Conservation (phyloP, 2,888 invertebrate species). For the Oligia strigilis region DNA sequence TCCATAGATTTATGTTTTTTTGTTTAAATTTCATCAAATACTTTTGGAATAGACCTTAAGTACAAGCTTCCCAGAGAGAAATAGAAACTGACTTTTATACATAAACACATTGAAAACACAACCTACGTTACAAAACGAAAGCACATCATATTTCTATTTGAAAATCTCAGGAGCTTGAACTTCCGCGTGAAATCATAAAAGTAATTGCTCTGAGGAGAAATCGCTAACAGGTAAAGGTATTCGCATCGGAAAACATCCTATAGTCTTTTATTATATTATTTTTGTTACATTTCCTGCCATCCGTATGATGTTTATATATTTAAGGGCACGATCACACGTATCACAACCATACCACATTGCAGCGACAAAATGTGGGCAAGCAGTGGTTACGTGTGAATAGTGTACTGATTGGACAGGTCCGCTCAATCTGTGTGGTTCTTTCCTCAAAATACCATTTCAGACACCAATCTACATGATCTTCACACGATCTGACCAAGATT, state of each 20-base stretch:
- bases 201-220: constrained; percentile 41
- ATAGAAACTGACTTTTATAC: background rate
- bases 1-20: too few species aligned
- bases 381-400: background rate
- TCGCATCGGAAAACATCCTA: constrained; percentile 48
- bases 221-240: constrained; percentile 40
- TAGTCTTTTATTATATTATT: constrained; percentile 54
- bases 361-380: background rate
- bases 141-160: constrained; percentile 7
- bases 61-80: background rate
- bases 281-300: constrained; percentile 67
- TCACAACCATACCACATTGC: background rate
- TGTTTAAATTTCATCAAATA: too few species aligned
- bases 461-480: too few species aligned
- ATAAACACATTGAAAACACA: background rate
- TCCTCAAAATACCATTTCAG: too few species aligned
- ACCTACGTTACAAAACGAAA: constrained; percentile 7
- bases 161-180: constrained; percentile 22
- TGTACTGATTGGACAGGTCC: too few species aligned
- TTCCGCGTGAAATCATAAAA: constrained; percentile 44
- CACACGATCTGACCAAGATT: too few species aligned
- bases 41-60: background rate
- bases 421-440: too few species aligned
- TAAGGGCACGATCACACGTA: background rate
- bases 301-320: constrained; percentile 32